Evolutionary conservation across 2,797 vertebrate species (phyloP), one percentile per base, ranked within the genome.

Genomic region (Coccyzus lansbergi): DNA sequence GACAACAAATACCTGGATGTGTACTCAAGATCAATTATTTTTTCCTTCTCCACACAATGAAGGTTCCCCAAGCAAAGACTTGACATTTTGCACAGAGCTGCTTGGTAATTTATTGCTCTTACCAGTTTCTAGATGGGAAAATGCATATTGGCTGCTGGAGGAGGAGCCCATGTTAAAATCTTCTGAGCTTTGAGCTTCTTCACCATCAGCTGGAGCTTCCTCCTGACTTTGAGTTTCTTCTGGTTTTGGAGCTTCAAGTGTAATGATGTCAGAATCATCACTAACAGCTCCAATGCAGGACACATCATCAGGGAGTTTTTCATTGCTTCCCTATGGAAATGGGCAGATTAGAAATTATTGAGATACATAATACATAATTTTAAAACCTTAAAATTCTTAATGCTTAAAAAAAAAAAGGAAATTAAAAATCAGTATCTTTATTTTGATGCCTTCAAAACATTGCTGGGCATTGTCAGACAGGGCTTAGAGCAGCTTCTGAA

Each of bases 231-330:
- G 98, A 60, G 90, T 85, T 96, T 98, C 98, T 87, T 97, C 98
- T 69, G 98, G 97, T 94, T 97, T 98, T n/a, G 98, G 89, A 76
- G 98, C 98, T 74, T 98, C 98, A 49, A 99, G 98, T 12, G 98
- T 99, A 96, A 99, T 97, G 46, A 99, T 99, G 97, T 99, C 99
- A 6, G 99, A 99, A 96, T 99, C 98, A 86, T 99, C 99, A 2
- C 99, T 99, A 95, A 98, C 96, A 74, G 99, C 97, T 94, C 98
- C 98, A 90, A 98, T 51, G 24, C 96, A 97, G 58, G 97, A 96
- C 12, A 91, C 97, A 83, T 98, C 98, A 70, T 98, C 98, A 60
- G 60, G 94, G 42, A 86, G 51, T 44, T 92, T 94, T 64, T 90
- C 92, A 64, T 94, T 96, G 78, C 76, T 96, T 29, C 29, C 96